These are phyloP conservation scores for Alouatta palliata DNA, from an alignment of 2,113 vertebrate genomes.

Conservation along the genomic window DNA sequence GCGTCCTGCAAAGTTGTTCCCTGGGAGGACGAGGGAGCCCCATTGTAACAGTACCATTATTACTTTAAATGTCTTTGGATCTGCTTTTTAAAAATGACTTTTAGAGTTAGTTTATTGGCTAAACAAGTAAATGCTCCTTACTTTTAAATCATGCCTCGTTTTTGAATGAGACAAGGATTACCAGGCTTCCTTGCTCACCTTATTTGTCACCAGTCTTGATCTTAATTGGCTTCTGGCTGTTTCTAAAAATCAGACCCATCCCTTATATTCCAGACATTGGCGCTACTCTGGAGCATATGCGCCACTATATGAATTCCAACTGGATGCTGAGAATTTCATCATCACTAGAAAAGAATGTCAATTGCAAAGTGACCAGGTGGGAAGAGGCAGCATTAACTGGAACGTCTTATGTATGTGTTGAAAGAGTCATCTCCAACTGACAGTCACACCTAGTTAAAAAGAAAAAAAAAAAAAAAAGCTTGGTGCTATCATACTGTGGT, in stretches of 20 bases:
- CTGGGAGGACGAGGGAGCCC: rapidly evolving
- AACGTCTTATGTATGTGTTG: rapidly evolving
- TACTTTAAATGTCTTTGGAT: neutral
- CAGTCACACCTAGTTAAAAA: neutral
- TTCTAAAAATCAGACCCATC: neutral
- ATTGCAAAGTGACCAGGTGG: neutral
- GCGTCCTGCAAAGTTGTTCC: neutral
- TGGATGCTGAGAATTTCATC: neutral
- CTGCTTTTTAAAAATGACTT: neutral
- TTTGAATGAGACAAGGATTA: neutral
- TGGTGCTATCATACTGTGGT: rapidly evolving
- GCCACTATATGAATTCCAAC: neutral
- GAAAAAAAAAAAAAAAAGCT: neutral
- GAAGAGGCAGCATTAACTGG: neutral
- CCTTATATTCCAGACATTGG: neutral
- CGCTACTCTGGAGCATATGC: neutral
- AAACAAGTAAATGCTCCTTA: neutral
- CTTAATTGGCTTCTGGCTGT: neutral
- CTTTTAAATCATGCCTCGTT: neutral
- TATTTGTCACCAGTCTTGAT: neutral
- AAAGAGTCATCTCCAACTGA: neutral
- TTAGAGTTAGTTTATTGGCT: neutral
- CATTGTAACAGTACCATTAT: neutral
- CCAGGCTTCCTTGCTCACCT: neutral
- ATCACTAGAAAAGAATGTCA: neutral